These are phyloP conservation scores for Characodon lateralis DNA, from an alignment of 2,797 vertebrate species.

Conservation along the genomic window DNA sequence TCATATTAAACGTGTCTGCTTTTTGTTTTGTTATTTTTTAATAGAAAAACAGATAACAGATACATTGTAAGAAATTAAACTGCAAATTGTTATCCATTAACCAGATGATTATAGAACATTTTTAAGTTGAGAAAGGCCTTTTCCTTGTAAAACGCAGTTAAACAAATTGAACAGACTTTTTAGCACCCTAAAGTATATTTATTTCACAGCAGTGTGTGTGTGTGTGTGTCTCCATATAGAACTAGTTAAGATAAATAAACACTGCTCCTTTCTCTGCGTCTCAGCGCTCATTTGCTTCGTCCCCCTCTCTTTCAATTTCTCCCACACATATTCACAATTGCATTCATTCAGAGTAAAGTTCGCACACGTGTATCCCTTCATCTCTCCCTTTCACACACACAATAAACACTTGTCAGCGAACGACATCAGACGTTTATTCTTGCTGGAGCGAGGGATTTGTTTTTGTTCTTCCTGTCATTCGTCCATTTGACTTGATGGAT, in stretches of 20 bases:
- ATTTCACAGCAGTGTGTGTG: neutral
- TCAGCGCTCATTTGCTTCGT: slow-evolving; percentile 52
- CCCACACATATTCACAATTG: slow-evolving; percentile 38
- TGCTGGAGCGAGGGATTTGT: slow-evolving; percentile 69
- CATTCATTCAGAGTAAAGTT: slow-evolving; percentile 11
- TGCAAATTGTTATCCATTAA: too few relatives aligned
- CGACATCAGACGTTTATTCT: slow-evolving; percentile 66
- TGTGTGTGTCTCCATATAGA: slow-evolving; percentile 32
- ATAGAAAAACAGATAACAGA: too few relatives aligned
- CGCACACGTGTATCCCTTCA: slow-evolving; percentile 30
- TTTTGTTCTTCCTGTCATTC: slow-evolving; percentile 78
- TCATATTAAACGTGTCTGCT: too few relatives aligned
- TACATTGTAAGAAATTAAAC: too few relatives aligned
- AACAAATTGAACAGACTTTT: too few relatives aligned
- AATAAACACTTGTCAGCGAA: slow-evolving; percentile 72
- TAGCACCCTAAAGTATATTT: too few relatives aligned
- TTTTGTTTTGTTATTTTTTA: too few relatives aligned
- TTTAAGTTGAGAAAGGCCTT: too few relatives aligned
- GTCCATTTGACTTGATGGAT: slow-evolving; percentile 77
- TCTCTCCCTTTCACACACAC: slow-evolving; percentile 41
- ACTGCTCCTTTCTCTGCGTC: slow-evolving; percentile 32
- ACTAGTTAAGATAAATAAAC: slow-evolving; percentile 50
- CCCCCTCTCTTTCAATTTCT: slow-evolving; percentile 46
- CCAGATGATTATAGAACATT: too few relatives aligned
- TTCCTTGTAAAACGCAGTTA: too few relatives aligned